phyloP scores from a whole-genome alignment of 2,888 invertebrate species.

The Itoplectis maculator region DNA sequence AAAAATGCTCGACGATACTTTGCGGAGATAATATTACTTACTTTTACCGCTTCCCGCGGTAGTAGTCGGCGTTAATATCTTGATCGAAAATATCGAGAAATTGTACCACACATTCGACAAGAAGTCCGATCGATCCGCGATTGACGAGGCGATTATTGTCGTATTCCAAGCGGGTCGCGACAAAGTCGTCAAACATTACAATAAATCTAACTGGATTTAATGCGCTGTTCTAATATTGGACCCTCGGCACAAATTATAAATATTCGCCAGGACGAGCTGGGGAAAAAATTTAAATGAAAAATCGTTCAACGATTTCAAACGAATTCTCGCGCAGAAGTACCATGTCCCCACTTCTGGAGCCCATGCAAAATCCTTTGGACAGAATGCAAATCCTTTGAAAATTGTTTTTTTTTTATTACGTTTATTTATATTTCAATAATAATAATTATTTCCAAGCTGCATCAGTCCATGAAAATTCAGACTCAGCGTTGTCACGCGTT shows the following conservation, averaged over 20 bases:
- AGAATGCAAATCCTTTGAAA: too few relatives aligned
- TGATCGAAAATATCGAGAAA: conserved; percentile 56
- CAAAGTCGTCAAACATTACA: conserved; percentile 52
- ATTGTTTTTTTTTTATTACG: too few relatives aligned
- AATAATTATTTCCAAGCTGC: too few relatives aligned
- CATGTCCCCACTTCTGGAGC: neutral
- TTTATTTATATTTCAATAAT: too few relatives aligned
- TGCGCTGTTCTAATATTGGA: conserved; percentile 52
- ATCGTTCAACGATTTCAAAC: conserved; percentile 40
- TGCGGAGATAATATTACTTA: conserved; percentile 35
- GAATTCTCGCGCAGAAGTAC: conserved; percentile 33
- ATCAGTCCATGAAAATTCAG: too few relatives aligned
- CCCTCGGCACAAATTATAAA: conserved; percentile 57
- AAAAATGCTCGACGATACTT: conserved; percentile 35
- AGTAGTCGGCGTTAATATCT: conserved; percentile 39
- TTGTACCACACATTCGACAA: conserved; percentile 39
- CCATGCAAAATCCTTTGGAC: too few relatives aligned
- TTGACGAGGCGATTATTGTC: conserved; percentile 45
- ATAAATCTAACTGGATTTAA: conserved; percentile 53
- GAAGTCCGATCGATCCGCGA: conserved; percentile 43
- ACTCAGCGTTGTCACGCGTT: too few relatives aligned
- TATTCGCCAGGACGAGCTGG: conserved; percentile 51
- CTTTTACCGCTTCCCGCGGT: conserved; percentile 47
- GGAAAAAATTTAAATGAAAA: conserved; percentile 39
- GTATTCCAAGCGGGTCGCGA: conserved; percentile 50